Evolutionary conservation across 2,797 vertebrate genomes (phyloP), one percentile per base, ranked within the genome.

Genomic region (Pantherophis alleghaniensis): DNA sequence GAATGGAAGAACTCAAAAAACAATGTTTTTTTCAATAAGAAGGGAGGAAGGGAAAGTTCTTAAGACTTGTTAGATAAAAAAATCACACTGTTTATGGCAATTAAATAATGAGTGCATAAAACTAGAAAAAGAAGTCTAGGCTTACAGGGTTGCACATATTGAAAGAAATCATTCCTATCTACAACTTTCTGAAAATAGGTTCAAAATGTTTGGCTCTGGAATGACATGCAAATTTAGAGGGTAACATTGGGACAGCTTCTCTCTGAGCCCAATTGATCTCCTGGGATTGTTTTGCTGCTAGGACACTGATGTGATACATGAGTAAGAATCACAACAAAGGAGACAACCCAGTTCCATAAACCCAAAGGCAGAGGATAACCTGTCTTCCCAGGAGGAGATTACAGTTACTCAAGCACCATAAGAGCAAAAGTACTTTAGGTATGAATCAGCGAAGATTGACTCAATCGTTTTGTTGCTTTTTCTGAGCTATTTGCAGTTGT

Each of bases 11-110:
- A 60, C 55, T 93, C 91, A 47, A 47, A 87, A 83, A 86, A 69
- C 3, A 22, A 93, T 94, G 94, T 37, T 92, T 63, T 63, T 94
- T n/a, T 61, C 87, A 55, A 13, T 37, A 90, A 74, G 61, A 86
- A 57, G 56, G 53, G n/a, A 26, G 5, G 57, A 5, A 79, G 37
- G 3, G 26, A 59, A 92, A 51, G 63, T 74, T n/a, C 11, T 20
- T 32, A 55, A 37, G 91, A 16, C 7, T 87, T 32, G 12, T 55
- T 24, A 53, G 51, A 47, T 24, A 22, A 60, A 91, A 51, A 51
- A 91, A 51, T 26, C 10, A 13, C 26, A 47, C 14, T 5, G 60
- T 3, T 22, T 32, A 91, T 51, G 37, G 14, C 28, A 59, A 6
- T 60, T 14, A 18, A n/a, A 55, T 86, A 53, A 59, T 32, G 57